Evolutionary conservation across 1,140 invertebrate genomes (phyloP).

Genomic region (Battus philenor): DNA sequence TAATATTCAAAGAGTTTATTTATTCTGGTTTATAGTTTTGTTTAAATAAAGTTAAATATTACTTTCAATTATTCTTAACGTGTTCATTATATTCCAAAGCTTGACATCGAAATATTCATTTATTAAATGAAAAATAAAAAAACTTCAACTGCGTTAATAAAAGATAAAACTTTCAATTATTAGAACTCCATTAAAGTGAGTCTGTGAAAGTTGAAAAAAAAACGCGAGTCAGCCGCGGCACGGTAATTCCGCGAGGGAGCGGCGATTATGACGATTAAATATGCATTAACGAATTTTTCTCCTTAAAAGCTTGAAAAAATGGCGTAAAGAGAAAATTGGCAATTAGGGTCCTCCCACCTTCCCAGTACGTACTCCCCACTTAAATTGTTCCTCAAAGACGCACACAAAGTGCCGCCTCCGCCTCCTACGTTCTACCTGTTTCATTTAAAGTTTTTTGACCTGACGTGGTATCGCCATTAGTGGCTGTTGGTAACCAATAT

Average conservation of each 20-base stretch:
- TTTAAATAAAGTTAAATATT: no score
- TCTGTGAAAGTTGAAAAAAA: slow-evolving; percentile 34
- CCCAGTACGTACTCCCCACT: slow-evolving; percentile 40
- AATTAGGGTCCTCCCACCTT: slow-evolving; percentile 54
- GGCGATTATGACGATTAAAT: slow-evolving; percentile 72
- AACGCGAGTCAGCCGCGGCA: slow-evolving; percentile 28
- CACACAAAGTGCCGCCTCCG: slow-evolving; percentile 54
- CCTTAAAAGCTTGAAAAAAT: slow-evolving; percentile 71
- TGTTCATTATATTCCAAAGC: no score
- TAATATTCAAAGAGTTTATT: no score
- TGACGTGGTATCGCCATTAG: no score
- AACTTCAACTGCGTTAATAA: no score
- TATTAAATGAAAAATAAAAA: no score
- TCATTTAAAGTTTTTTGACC: slow-evolving; percentile 15
- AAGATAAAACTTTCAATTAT: slow-evolving; percentile 40
- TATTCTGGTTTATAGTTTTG: no score
- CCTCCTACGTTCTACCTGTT: slow-evolving; percentile 36
- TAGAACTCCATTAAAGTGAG: slow-evolving; percentile 29
- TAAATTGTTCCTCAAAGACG: slow-evolving; percentile 58
- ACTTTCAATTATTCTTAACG: no score
- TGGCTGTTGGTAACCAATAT: no score
- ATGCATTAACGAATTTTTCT: slow-evolving; percentile 76
- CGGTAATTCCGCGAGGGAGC: slow-evolving; percentile 60
- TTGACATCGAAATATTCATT: no score
- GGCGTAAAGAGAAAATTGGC: slow-evolving; percentile 72